Conservation (phyloP, 2,113 vertebrate genomes). For the Oenanthe melanoleuca region DNA sequence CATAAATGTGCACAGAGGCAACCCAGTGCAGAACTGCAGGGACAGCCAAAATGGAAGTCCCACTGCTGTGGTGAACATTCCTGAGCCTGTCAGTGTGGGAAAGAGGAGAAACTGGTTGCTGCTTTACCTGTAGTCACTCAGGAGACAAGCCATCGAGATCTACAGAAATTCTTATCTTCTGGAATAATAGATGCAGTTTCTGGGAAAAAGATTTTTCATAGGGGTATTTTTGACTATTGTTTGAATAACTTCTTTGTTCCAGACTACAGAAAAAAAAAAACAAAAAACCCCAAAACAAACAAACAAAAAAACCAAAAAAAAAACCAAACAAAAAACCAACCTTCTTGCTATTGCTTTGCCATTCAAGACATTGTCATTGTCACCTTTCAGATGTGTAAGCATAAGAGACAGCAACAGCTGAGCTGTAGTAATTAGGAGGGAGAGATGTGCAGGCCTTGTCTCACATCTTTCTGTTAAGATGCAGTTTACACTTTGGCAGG, state of each 20-base stretch:
- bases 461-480: slow-evolving; percentile 34
- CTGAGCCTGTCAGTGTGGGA: fast-evolving
- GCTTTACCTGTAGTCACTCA: background rate
- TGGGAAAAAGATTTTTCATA: background rate
- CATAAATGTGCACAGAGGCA: background rate
- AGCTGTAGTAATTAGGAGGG: slow-evolving; percentile 54
- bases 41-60: background rate
- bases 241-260: slow-evolving; percentile 25
- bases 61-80: background rate
- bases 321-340: background rate
- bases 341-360: background rate
- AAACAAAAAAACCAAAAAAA: background rate
- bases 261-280: background rate
- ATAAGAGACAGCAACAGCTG: slow-evolving; percentile 64
- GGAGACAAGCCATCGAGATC: background rate
- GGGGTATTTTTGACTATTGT: background rate
- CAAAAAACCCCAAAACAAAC: background rate
- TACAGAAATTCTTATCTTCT: background rate
- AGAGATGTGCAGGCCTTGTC: slow-evolving; percentile 31
- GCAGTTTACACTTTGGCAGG: slow-evolving; percentile 39
- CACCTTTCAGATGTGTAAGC: slow-evolving; percentile 56
- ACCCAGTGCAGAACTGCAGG: background rate
- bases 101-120: background rate
- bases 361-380: slow-evolving; percentile 47
- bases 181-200: background rate